These are phyloP conservation scores for Zelostemma sp. DNA, from an alignment of 1,140 invertebrate genomes.

Conservation along the genomic window DNA sequence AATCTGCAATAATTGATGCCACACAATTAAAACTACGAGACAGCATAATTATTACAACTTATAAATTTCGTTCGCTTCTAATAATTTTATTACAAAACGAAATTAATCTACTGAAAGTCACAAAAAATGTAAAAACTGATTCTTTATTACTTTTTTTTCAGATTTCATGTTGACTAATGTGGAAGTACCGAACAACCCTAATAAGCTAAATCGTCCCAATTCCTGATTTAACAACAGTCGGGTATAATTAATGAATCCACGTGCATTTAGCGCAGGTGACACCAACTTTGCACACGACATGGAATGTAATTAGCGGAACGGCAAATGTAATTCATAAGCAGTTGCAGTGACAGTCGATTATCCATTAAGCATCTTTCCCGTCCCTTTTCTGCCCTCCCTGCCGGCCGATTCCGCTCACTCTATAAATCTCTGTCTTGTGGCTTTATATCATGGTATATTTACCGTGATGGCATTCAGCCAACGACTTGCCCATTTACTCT, in stretches of 20 bases:
- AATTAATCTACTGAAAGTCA: too few relatives aligned
- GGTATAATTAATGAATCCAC: slow-evolving; percentile 30
- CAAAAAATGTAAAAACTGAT: too few relatives aligned
- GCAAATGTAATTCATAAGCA: slow-evolving; percentile 36
- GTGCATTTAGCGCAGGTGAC: slow-evolving; percentile 35
- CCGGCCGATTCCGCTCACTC: neutral
- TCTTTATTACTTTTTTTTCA: too few relatives aligned
- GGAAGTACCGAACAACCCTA: too few relatives aligned
- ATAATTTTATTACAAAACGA: too few relatives aligned
- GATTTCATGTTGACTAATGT: too few relatives aligned
- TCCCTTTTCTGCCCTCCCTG: slow-evolving; percentile 29
- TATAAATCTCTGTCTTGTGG: slow-evolving; percentile 48
- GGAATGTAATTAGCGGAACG: slow-evolving; percentile 43
- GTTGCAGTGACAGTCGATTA: slow-evolving; percentile 36
- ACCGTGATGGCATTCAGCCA: slow-evolving; percentile 51
- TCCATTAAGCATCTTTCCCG: slow-evolving; percentile 43
- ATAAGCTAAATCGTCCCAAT: slow-evolving; percentile 41
- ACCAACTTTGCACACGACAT: slow-evolving; percentile 28
- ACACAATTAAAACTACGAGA: too few relatives aligned
- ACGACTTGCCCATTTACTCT: slow-evolving; percentile 29
- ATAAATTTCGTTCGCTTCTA: too few relatives aligned
- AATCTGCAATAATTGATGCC: too few relatives aligned
- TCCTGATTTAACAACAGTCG: slow-evolving; percentile 24
- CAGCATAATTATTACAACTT: too few relatives aligned
- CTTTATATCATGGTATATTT: slow-evolving; percentile 51